Evolutionary conservation across 2,888 invertebrate species (phyloP).

Genomic region (Dichetophora obliterata): DNA sequence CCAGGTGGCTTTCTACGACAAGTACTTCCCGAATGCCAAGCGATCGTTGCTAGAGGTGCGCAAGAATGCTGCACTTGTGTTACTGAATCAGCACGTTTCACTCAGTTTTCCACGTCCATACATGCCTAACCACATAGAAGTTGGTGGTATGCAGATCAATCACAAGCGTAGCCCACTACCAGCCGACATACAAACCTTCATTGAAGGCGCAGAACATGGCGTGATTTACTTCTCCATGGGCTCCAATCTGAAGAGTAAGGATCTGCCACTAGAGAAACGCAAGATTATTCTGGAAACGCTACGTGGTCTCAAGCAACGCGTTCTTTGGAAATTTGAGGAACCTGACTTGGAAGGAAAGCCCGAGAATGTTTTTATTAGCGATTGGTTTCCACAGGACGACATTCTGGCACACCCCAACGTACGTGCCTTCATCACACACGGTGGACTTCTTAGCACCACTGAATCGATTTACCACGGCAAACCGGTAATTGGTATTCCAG

Average conservation of each 20-base stretch:
- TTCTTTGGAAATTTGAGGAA: constrained; percentile 70
- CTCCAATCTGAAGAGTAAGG: constrained; percentile 62
- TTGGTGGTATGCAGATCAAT: constrained; percentile 69
- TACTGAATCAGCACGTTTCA: constrained; percentile 66
- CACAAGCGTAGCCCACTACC: constrained; percentile 60
- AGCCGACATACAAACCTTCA: constrained; percentile 64
- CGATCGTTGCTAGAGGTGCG: constrained; percentile 56
- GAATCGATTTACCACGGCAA: constrained; percentile 71
- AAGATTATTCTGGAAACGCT: constrained; percentile 58
- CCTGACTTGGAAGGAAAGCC: constrained; percentile 60
- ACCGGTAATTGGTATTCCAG: constrained; percentile 71
- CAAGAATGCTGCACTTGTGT: constrained; percentile 60
- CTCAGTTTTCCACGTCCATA: constrained; percentile 65
- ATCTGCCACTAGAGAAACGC: constrained; percentile 57
- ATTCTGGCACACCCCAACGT: constrained; percentile 70
- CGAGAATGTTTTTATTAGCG: constrained; percentile 64
- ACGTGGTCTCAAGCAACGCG: constrained; percentile 63
- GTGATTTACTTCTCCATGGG: constrained; percentile 72
- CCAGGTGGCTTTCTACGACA: constrained; percentile 58
- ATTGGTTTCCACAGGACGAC: constrained; percentile 71
- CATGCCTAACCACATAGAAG: constrained; percentile 68
- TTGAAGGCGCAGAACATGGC: constrained; percentile 69
- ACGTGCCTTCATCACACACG: constrained; percentile 70
- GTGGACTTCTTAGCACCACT: constrained; percentile 70
- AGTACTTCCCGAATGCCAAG: constrained; percentile 59